Evolutionary conservation across 2,888 invertebrate genomes (phyloP), one percentile per base, ranked within the genome.

Genomic region (Dascillus cervinus): DNA sequence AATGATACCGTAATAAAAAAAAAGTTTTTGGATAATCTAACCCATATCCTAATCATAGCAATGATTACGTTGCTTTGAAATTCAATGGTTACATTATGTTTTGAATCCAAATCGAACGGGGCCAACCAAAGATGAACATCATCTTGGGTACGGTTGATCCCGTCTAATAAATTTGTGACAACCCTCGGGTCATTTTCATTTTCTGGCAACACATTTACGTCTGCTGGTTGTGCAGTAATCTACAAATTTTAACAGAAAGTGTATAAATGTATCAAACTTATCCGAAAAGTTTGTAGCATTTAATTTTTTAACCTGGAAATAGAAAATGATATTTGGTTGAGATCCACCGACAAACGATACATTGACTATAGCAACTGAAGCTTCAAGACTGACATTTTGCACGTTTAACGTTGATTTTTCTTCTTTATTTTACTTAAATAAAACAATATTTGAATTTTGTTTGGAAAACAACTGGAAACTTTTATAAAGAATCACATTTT

Each of bases 41-140:
- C 62, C 62, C 62, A 62, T 34, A 62, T 55, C 32, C 62, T 37
- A 10, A 61, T 53, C 60, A 62, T 58, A 2, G 57, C 55, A 23
- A 62, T 26, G 2, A 53, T 52, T 8, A 47, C 40, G 4, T 38
- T 22, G 13, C 68, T 61, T 9, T 67, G 65, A 46, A 86, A 73
- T 15, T 72, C 61, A 15, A 83, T 58, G 33, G 69, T 69, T 39
- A 87, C 66, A 2, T 69, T 69, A 50, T 82, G 73, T 27, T 77
- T 72, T 3, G 64, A 62, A n/a, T 72, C 72, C 2, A 62, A 53
- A 2, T 75, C 75, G 47, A 75, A 79, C 2, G 81, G 77, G 11
- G 79, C 71, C 11, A 80, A 66, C 86, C 87, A 87, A 47, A 82
- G 70, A 63, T 86, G 84, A 20, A 76, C 71, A 60, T 86, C 86